Base-by-base conservation (phyloP, 2,797 vertebrate genomes). In the Micropoecilia bifurca region DNA sequence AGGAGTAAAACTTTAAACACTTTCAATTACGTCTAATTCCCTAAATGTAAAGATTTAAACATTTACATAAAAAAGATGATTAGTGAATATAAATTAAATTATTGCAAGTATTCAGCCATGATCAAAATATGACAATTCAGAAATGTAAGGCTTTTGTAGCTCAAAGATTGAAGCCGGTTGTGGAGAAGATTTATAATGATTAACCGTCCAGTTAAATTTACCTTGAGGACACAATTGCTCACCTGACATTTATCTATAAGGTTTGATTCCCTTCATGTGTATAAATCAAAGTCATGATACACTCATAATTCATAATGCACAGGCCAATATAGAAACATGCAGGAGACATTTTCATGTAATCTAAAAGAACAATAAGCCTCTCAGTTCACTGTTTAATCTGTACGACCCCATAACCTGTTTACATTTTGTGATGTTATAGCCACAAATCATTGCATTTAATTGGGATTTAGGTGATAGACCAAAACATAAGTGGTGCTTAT, bases 121-220 rank as follows among this genome's bases (percentile, higher is more conserved):
- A 68, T 12, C 8, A 41, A 41, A 25, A 22, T 68, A 41, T 68
- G 5, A 41, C 2, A 68, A 41, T 41, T 68, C 36, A 41, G 39
- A 22, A 41, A 68, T 10, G 5, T 68, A 16, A 76, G 36, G 74
- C 80, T 61, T 79, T 45, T 46, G 66, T 36, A 66, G 39, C 57
- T 46, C 77, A 69, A 68, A 77, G 43, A 77, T 57, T 48, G 72
- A 59, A 83, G 81, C 75, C 87, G 80, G 83, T 78, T 84, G 77
- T 41, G 12, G 50, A 61, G 50, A 66, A 75, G 61, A 71, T 69
- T 84, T 77, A 87, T 85, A 76, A 80, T 87, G 88, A 85, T 88
- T 83, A 91, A 87, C 71, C 78, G 71, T 55, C 69, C 82, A 66
- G 71, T 63, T 88, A 86, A 80, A 79, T 90, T 85, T 83, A 83